Percentiles rank a stretch among this genome's conserved stretches.
Conservation (phyloP, 2,113 vertebrate species). For the Silurus asotus region DNA sequence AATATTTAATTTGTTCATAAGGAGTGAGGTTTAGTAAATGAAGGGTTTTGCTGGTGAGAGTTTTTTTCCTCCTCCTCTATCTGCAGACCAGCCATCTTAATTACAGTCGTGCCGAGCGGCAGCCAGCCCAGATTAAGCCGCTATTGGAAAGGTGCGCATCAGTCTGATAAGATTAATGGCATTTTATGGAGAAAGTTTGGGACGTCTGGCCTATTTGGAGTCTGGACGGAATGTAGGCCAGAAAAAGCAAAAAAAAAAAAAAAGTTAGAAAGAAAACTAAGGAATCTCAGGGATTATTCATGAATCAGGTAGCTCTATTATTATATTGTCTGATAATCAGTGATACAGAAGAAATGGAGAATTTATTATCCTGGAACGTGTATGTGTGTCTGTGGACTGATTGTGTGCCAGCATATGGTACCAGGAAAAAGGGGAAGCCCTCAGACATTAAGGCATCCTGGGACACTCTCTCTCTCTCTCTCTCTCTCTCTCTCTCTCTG, state of each 20-base stretch:
- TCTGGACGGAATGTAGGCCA: constrained; percentile 46
- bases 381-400: neutral
- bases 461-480: constrained; percentile 21
- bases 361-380: neutral
- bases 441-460: constrained; percentile 24
- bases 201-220: constrained; percentile 52
- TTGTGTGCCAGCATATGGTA: constrained; percentile 5
- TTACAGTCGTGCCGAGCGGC: constrained; percentile 62
- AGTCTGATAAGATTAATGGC: constrained; percentile 58
- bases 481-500: neutral
- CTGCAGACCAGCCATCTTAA: constrained; percentile 66
- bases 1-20: constrained; percentile 77
- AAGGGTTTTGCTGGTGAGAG: constrained; percentile 61
- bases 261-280: constrained; percentile 15
- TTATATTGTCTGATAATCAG: constrained; percentile 25
- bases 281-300: constrained; percentile 26
- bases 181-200: constrained; percentile 57
- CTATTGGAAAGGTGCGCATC: constrained; percentile 56
- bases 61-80: constrained; percentile 48
- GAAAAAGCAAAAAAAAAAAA: constrained; percentile 9
- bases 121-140: constrained; percentile 60
- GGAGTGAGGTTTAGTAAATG: constrained; percentile 67
- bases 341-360: neutral
- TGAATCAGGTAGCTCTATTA: neutral
- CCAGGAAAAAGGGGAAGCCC: neutral